Conservation (phyloP, 2,888 invertebrate genomes). For the Drosophila siamana region DNA sequence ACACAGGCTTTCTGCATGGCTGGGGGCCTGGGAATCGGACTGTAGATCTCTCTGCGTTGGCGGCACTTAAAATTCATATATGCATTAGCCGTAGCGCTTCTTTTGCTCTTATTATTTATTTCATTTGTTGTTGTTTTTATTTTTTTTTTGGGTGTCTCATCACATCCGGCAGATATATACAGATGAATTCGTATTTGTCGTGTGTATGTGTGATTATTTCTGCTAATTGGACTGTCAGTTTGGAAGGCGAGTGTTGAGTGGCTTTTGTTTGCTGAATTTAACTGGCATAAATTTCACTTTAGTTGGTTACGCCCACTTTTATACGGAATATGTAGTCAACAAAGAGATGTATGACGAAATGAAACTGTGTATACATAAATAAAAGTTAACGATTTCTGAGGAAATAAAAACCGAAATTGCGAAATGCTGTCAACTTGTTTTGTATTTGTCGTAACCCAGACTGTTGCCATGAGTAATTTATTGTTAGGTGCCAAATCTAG, state of each 20-base stretch:
- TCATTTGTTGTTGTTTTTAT: slow-evolving; percentile 23
- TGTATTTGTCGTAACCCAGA: background rate
- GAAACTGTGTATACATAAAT: slow-evolving; percentile 27
- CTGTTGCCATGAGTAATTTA: background rate
- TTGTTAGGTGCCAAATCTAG: background rate
- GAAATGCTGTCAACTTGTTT: background rate
- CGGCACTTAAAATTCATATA: slow-evolving; percentile 70
- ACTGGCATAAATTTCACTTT: slow-evolving; percentile 81
- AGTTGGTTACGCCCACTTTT: slow-evolving; percentile 58
- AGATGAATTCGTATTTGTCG: slow-evolving; percentile 15
- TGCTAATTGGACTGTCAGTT: slow-evolving; percentile 84
- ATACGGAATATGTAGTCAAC: slow-evolving; percentile 4
- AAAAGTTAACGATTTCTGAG: slow-evolving; percentile 14
- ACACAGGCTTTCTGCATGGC: slow-evolving; percentile 74
- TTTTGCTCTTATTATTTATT: slow-evolving; percentile 30
- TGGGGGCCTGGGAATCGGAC: slow-evolving; percentile 67
- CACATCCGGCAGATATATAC: slow-evolving; percentile 67
- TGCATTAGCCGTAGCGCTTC: slow-evolving; percentile 36
- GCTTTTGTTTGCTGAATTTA: slow-evolving; percentile 61
- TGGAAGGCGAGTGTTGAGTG: slow-evolving; percentile 32
- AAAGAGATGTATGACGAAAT: slow-evolving; percentile 12
- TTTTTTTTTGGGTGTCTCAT: slow-evolving; percentile 51
- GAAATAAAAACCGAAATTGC: background rate
- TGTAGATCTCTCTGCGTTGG: slow-evolving; percentile 44
- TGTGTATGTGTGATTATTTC: slow-evolving; percentile 61